Evolutionary conservation across 1,140 invertebrate species (phyloP).

Genomic region (Leucophenga varia): DNA sequence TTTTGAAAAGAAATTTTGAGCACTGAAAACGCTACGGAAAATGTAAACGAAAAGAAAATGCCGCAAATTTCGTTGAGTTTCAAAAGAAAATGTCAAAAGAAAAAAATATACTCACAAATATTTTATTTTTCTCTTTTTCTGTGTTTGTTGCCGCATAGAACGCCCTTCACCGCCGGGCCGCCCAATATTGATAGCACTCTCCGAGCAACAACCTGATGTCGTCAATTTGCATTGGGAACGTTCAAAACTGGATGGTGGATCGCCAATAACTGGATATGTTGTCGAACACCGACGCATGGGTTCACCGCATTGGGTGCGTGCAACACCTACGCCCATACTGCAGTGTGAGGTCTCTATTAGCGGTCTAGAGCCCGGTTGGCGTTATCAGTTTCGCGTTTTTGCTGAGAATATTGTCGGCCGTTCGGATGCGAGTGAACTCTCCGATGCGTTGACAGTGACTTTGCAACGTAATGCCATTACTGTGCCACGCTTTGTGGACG

Average conservation of each 20-base stretch:
- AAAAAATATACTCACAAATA: no score
- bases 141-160: conserved; percentile 61
- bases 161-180: conserved; percentile 75
- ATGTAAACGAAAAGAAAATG: conserved; percentile 5
- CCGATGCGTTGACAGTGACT: conserved; percentile 75
- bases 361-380: conserved; percentile 80
- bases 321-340: conserved; percentile 68
- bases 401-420: conserved; percentile 83
- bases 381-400: conserved; percentile 85
- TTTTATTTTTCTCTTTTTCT: conserved; percentile 12
- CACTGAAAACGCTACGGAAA: neutral
- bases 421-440: conserved; percentile 76
- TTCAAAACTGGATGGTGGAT: conserved; percentile 82
- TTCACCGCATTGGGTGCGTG: conserved; percentile 74
- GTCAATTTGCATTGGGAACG: conserved; percentile 84
- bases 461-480: conserved; percentile 67
- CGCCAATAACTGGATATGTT: conserved; percentile 81
- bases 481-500: conserved; percentile 68
- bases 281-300: conserved; percentile 79
- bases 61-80: conserved; percentile 1
- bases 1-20: conserved; percentile 14
- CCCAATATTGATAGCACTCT: conserved; percentile 68
- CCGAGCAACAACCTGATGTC: conserved; percentile 76
- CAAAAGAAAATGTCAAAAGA: conserved; percentile 3
- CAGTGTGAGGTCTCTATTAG: conserved; percentile 73